These are phyloP conservation scores for Dysmachus trigonus DNA, from an alignment of 2,888 invertebrate species.

Conservation along the genomic window DNA sequence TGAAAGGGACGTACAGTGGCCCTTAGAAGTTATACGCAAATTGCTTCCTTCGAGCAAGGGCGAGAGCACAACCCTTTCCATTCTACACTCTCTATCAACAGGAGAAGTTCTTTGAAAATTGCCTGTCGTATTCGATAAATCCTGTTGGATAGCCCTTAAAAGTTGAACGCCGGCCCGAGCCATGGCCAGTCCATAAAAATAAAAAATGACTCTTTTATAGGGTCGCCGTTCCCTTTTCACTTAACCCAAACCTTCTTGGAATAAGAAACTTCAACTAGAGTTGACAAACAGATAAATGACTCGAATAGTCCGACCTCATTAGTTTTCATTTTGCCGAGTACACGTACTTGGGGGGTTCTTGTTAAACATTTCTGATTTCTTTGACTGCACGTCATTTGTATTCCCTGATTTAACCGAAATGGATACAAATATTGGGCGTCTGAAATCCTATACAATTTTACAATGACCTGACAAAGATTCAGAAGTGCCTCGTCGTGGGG, in stretches of 20 bases:
- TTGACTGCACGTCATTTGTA: conserved; percentile 1
- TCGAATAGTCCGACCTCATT: conserved; percentile 11
- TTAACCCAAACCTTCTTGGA: conserved; percentile 9
- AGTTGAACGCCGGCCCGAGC: not conserved
- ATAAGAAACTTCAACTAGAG: not conserved
- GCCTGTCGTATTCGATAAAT: conserved; percentile 21
- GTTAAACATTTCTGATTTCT: conserved; percentile 1
- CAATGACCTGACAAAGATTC: not conserved
- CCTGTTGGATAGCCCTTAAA: not conserved
- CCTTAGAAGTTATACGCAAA: not conserved
- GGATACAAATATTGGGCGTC: conserved; percentile 16
- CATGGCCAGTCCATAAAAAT: not conserved
- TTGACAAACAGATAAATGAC: conserved; percentile 30
- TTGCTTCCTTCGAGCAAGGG: not conserved
- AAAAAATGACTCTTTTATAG: conserved; percentile 26
- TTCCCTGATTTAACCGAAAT: conserved; percentile 23
- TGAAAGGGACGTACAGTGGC: not conserved
- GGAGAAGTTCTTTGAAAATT: conserved; percentile 1
- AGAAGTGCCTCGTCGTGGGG: not conserved
- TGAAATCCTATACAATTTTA: not conserved
- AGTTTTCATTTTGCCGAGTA: conserved; percentile 15
- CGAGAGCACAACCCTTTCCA: not conserved
- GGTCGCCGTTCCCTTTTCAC: conserved; percentile 23
- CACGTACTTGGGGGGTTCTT: not conserved
- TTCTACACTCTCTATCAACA: not conserved